Evolutionary conservation across 2,797 vertebrate genomes (phyloP).

Genomic region (Thamnophis elegans): DNA sequence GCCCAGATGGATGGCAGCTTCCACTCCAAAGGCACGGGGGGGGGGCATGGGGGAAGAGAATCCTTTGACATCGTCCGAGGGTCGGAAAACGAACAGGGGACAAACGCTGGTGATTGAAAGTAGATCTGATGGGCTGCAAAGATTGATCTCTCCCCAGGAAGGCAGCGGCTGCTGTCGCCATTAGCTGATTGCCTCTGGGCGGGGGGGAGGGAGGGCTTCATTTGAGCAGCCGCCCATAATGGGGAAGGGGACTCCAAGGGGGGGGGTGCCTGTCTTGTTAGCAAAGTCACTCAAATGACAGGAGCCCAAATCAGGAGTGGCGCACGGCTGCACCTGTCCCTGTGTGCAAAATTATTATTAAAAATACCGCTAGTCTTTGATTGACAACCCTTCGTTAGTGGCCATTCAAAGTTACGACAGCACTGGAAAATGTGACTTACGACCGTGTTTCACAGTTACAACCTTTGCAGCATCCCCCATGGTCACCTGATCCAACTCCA

Average conservation of each 20-base stretch:
- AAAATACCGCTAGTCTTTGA: no score
- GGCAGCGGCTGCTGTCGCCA: background rate
- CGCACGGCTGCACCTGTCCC: background rate
- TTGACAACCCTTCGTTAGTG: no score
- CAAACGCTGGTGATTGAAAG: background rate
- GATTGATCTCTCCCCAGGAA: conserved; percentile 17
- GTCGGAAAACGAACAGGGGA: background rate
- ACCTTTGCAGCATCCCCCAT: no score
- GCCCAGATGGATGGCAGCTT: background rate
- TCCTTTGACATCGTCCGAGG: background rate
- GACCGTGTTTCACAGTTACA: no score
- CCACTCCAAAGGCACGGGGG: rapidly evolving
- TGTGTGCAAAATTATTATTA: background rate
- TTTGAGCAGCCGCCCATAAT: background rate
- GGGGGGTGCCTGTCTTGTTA: background rate
- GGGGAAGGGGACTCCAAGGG: background rate
- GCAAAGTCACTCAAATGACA: background rate
- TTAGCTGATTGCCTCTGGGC: conserved; percentile 28
- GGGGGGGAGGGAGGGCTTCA: no score
- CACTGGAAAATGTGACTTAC: no score
- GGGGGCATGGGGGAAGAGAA: background rate
- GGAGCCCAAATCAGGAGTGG: background rate
- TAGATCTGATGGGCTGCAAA: background rate
- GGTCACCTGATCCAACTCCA: no score
- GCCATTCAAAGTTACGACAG: no score